Evolutionary conservation across 2,113 vertebrate species (phyloP), one percentile per base, ranked within the genome.

Genomic region (Callorhinus ursinus): DNA sequence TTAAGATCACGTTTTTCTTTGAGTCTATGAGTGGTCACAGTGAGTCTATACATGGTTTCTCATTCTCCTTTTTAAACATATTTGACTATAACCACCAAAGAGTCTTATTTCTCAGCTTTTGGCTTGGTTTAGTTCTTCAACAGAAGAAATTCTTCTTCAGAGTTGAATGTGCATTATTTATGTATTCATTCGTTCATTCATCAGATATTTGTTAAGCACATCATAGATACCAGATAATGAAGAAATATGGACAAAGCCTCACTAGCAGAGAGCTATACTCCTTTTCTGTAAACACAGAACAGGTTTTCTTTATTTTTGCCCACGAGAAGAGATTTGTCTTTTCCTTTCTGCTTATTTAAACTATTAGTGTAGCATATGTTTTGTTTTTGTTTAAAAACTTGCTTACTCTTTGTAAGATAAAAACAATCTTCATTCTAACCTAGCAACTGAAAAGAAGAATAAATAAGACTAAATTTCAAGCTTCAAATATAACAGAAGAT

Each of bases 351-450:
- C 33, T 82, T 95, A 82, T 85, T 86, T 90, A 96, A 67, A 8
- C 57, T 95, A 82, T 84, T 83, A 84, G 10, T 10, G 28, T 55
- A 93, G 19, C 15, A 46, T 39, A 81, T 65, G 3, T 71, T 93
- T 88, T 53, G n/a, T 63, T 89, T 77, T 85, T 82, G 31, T 49
- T 94, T 69, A 39, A 96, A 94, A 77, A 59, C 61, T 87, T 61
- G 12, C n/a, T 93, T 89, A 86, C 22, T 51, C 9, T 63, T 88
- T 93, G 31, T 83, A 84, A 88, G 31, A 63, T 39, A 82, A 53
- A 92, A 57, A 59, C 36, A 79, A 7, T 92, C 36, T 95, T 88
- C 16, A 74, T 26, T 96, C 13, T 85, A 86, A 71, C 31, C 84
- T 88, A 31, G 69, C 26, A 93, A 59, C 28, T 11, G 15, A 86